Percentiles rank a stretch among this genome's conserved stretches.
Conservation (phyloP, 2,888 invertebrate genomes). For the Timandra comae region DNA sequence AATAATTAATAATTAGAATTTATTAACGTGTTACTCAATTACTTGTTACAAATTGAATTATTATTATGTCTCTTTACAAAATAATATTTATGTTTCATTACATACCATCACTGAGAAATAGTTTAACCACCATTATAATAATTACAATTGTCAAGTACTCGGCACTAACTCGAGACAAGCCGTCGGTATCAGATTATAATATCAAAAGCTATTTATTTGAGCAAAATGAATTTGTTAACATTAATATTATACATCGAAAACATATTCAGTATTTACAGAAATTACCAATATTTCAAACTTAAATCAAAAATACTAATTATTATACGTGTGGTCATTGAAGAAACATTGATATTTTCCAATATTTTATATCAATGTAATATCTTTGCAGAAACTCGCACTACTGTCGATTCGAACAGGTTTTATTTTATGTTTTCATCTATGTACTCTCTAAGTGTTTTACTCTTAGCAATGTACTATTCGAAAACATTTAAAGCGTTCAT, state of each 20-base stretch:
- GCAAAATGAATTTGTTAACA: constrained; percentile 7
- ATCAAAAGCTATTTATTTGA: no score
- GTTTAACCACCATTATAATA: no score
- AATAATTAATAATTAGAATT: no score
- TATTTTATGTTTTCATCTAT: constrained; percentile 8
- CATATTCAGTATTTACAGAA: constrained; percentile 24
- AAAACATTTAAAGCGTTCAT: constrained; percentile 3
- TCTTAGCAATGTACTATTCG: constrained; percentile 5
- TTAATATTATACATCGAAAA: constrained; percentile 23
- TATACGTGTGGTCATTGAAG: constrained; percentile 10
- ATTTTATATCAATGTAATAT: background rate
- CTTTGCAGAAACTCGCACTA: background rate
- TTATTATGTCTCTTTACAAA: no score
- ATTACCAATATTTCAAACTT: constrained; percentile 7
- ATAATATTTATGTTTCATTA: no score
- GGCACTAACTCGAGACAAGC: no score
- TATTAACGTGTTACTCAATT: no score
- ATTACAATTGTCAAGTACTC: no score
- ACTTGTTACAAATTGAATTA: no score
- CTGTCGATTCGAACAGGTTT: constrained; percentile 1
- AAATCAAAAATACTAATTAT: constrained; percentile 8
- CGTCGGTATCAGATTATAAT: no score
- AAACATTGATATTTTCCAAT: background rate
- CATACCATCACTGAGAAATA: no score
- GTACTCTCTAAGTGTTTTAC: constrained; percentile 7